Base-by-base conservation (phyloP, 2,797 vertebrate species). In the Sebastes elongatus region DNA sequence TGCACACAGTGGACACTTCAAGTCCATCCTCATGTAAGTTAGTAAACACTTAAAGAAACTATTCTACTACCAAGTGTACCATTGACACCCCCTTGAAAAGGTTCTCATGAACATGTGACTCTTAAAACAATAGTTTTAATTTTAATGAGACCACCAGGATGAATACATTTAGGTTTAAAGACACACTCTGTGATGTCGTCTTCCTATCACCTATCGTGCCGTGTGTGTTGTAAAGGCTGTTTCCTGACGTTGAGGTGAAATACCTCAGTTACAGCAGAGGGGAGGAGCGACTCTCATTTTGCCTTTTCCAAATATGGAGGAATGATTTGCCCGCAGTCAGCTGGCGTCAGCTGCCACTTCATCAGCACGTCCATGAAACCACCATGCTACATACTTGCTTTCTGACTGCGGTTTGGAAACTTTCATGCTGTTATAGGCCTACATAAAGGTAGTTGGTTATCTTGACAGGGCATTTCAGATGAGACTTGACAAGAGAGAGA, bases 241-340 rank as follows among this genome's bases (percentile, higher is more conserved):
- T 4, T 23, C n/a, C 56, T 35, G 25, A 30, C 1, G 2, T 20
- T 68, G 61, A 85, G 8, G 8, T 20, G 68, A 76, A 63, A 74
- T 18, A 14, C 33, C 35, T 46, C 59, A 4, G 33, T 30, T 11
- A 23, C n/a, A 66, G 28, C 64, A 66, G 55, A 2, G 4, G 2
- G 32, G 42, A 65, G 63, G 67, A 67, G 42, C 4, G 0, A 18
- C 27, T 76, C 28, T 55, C 11, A 38, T 77, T 81, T 57, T 10
- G 20, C 27, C 10, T 13, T 4, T 27, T 83, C 71, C 73, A 77
- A 81, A 86, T 78, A 80, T 69, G 72, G 84, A 82, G 2, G 18
- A 74, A 62, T 46, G 7, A 74, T 74, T 59, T 35, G 23, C 30
- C 64, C 25, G 38, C 56, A 49, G 27, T 69, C 2, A 57, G 20